Percentiles rank a stretch among this genome's conserved stretches.
These are phyloP conservation scores for Camelus bactrianus DNA, from an alignment of 2,113 vertebrate species.

Conservation along the genomic window DNA sequence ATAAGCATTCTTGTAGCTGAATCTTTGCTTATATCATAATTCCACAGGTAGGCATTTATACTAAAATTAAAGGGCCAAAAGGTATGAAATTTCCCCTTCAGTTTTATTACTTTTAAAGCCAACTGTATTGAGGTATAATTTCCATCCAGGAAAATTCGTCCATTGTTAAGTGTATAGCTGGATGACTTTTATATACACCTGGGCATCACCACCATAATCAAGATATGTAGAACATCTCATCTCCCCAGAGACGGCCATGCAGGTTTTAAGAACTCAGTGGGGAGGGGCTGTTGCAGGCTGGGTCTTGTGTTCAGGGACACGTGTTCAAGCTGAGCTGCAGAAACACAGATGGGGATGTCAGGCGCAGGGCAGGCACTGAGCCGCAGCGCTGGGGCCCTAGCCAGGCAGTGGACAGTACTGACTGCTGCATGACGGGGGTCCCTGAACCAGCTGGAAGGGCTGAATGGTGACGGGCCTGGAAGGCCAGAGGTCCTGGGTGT, in stretches of 20 bases:
- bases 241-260: neutral
- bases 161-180: neutral
- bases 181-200: neutral
- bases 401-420: neutral
- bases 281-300: neutral
- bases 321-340: neutral
- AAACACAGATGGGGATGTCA: fast-evolving
- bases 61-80: neutral
- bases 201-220: neutral
- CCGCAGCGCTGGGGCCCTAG: neutral
- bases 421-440: fast-evolving
- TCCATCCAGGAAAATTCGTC: neutral
- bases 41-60: neutral
- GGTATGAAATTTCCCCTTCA: neutral
- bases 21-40: neutral
- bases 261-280: neutral
- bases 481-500: neutral
- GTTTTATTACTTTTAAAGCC: neutral
- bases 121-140: neutral
- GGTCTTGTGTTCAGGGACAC: neutral
- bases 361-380: neutral
- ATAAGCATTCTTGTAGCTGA: neutral
- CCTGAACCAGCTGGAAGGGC: neutral
- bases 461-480: neutral
- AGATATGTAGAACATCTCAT: neutral